Evolutionary conservation across 2,797 vertebrate species (phyloP).

Genomic region (Gambelia wislizenii): DNA sequence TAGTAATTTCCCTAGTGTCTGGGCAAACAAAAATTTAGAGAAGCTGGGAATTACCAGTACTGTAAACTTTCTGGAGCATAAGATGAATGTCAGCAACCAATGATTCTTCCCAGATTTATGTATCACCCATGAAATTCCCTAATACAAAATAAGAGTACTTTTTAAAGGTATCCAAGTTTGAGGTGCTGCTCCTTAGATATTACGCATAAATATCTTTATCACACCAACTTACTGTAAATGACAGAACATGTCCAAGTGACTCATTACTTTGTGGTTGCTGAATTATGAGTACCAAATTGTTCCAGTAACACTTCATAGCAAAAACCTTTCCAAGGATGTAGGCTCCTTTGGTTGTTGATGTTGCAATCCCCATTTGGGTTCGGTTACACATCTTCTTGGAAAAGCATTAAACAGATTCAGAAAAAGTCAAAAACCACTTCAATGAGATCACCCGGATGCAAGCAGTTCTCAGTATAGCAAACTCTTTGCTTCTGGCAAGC

Average conservation of each 20-base stretch:
- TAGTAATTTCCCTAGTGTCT: background rate
- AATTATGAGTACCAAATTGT: constrained; percentile 53
- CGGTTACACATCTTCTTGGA: constrained; percentile 49
- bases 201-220: constrained; percentile 15
- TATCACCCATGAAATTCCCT: background rate
- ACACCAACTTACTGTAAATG: constrained; percentile 45
- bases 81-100: background rate
- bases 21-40: background rate
- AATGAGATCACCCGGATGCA: constrained; percentile 20
- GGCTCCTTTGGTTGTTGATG: constrained; percentile 26
- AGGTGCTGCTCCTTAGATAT: background rate
- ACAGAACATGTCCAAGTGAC: constrained; percentile 13
- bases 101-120: background rate
- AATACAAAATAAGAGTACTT: background rate
- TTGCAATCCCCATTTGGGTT: constrained; percentile 24
- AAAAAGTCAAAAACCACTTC: constrained; percentile 31
- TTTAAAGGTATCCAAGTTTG: background rate
- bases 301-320: constrained; percentile 53
- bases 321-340: constrained; percentile 31
- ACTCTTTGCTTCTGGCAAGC: background rate
- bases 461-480: background rate
- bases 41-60: background rate
- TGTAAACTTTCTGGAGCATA: background rate
- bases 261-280: background rate
- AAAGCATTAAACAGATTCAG: constrained; percentile 41